Evolutionary conservation across 2,888 invertebrate species (phyloP), one percentile per base, ranked within the genome.

Genomic region (Laspeyria flexula): DNA sequence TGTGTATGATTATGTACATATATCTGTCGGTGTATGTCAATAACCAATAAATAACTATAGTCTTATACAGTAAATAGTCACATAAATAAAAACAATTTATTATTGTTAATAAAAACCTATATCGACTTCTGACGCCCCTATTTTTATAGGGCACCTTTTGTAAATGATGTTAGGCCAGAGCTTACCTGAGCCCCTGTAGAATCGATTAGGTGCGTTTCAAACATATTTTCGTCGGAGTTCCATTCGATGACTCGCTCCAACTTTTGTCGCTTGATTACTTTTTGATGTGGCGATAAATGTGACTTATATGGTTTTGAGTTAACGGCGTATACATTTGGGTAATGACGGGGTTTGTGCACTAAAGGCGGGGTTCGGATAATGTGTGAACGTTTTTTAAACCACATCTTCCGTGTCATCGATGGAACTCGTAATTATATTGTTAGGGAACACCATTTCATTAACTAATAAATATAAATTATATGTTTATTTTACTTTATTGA

Each of bases 211-310:
- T 76, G 73, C 82, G 81, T 84, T 78, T 81, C 81, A 69, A 79
- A 82, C 71, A 76, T 80, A 81, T 80, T 85, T 77, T 75, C 67
- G 76, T 67, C 50, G 64, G 71, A 76, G 77, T 74, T 73, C 81
- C 77, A 74, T 73, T 68, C 78, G 80, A 83, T 85, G 86, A 84
- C 81, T 84, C 80, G 86, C 61, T 76, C 73, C 65, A 76, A 83
- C 85, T 83, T 88, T 88, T 90, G 91, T 90, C 85, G 80, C 84
- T 83, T 90, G 90, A 90, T 91, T 87, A 81, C 88, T 87, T 91
- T 91, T 91, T 90, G 91, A 91, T 90, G 91, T 79, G 78, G 88
- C 88, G 88, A 86, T 86, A 88, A 88, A 89, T 88, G 91, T 91
- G 91, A 90, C 90, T 90, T 90, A 90, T 87, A 90, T 81, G 90